Conservation (phyloP, 2,888 invertebrate genomes). For the Polylopha cassiicola region DNA sequence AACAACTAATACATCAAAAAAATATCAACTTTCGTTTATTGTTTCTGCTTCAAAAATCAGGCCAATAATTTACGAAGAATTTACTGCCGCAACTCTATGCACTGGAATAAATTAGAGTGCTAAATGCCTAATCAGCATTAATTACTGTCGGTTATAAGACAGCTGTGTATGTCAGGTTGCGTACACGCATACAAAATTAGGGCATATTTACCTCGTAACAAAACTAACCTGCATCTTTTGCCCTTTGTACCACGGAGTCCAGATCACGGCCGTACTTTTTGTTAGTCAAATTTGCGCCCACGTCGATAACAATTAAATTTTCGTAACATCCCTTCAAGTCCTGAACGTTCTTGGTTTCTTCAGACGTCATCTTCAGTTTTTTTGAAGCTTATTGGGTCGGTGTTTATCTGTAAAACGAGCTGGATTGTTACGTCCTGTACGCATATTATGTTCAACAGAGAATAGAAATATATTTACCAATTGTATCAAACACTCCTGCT, state of each 20-base stretch:
- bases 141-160: slow-evolving; percentile 3
- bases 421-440: slow-evolving; percentile 22
- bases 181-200: slow-evolving; percentile 4
- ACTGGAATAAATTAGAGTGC: slow-evolving; percentile 15
- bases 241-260: slow-evolving; percentile 93
- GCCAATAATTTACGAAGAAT: slow-evolving; percentile 17
- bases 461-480: slow-evolving; percentile 50
- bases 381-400: slow-evolving; percentile 69
- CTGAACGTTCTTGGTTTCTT: slow-evolving; percentile 69
- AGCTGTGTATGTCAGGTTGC: slow-evolving; percentile 11
- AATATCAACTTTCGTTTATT: slow-evolving; percentile 8
- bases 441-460: slow-evolving; percentile 13
- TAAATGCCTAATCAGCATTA: slow-evolving; percentile 4
- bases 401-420: slow-evolving; percentile 64
- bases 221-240: slow-evolving; percentile 89
- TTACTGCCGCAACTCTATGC: slow-evolving; percentile 15
- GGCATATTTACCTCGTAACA: slow-evolving; percentile 1
- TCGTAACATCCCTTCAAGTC: slow-evolving; percentile 89
- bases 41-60: slow-evolving; percentile 15
- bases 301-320: slow-evolving; percentile 94
- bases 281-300: slow-evolving; percentile 95
- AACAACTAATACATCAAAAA: no score
- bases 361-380: slow-evolving; percentile 71
- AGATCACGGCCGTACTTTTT: slow-evolving; percentile 95
- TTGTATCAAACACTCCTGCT: slow-evolving; percentile 75